Evolutionary conservation across 2,797 vertebrate species (phyloP), one percentile per base, ranked within the genome.

Genomic region (Luscinia megarhynchos): DNA sequence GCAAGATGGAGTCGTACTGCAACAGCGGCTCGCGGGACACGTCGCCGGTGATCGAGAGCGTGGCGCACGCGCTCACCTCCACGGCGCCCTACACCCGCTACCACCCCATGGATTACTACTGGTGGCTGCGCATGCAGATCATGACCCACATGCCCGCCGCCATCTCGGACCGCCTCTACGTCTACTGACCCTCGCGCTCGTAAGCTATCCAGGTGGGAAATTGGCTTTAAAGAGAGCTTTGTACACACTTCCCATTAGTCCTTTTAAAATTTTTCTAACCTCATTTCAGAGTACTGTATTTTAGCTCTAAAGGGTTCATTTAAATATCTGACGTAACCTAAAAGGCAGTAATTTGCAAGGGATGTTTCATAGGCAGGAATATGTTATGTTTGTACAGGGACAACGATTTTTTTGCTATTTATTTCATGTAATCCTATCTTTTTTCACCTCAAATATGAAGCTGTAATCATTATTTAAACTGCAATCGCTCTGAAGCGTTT

Each of bases 41-140:
- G 1, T 97, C 97, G 0, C 96, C 97, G 0, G 98, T 98, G 57
- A 97, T 98, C 13, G 69, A 97, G 1, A 97, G 97, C 5, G 95
- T 98, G 26, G 94, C 94, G 13, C 98, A 98, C 0, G 98, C 98
- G 2, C 97, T 98, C 75, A 98, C 95, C 3, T 67, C 98, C 22
- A 19, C 94, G 2, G 27, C 94, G 3, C 98, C 98, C 30, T 98
- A 98, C 55, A 98, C 98, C 38, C 97, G 98, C 90, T 98, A 98
- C 94, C 97, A 98, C 92, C 98, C 98, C 94, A 98, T 98, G 98
- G 98, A 98, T 97, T 98, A 98, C 96, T 98, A 98, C 96, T 98
- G 98, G 98, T 98, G 98, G 98, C 91, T 98, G 72, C 97, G 98
- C 32, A 98, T 98, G 98, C 98, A 98, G 96, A 94, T 98, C 95